Evolutionary conservation across 37 sponge, comb jelly and placozoan species (phyloP).

Genomic region (Dysidea cf. avara): DNA sequence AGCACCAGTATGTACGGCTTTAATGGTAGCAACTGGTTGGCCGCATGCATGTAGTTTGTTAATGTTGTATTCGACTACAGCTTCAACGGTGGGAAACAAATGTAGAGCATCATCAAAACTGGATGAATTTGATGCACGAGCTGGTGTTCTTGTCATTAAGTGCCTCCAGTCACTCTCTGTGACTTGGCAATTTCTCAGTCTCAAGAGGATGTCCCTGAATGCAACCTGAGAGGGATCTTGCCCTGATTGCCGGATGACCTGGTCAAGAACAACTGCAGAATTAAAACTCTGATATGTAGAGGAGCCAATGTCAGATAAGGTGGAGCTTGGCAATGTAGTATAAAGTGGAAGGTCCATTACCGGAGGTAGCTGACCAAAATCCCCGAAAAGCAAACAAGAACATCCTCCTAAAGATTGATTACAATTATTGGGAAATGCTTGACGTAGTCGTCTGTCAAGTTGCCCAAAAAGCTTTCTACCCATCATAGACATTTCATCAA

Average conservation of each 20-base stretch:
- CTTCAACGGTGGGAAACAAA: too few relatives aligned
- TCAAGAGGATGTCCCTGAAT: conserved; percentile 32
- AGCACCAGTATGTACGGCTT: conserved; percentile 50
- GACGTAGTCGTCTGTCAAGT: conserved; percentile 37
- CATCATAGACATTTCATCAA: conserved; percentile 61
- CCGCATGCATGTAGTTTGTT: conserved; percentile 7
- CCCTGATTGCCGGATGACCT: conserved; percentile 40
- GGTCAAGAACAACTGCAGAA: conserved; percentile 6
- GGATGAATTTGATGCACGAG: background rate
- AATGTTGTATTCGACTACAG: conserved; percentile 35
- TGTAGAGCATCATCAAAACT: conserved; percentile 30
- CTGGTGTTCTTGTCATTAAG: conserved; percentile 27
- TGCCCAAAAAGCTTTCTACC: conserved; percentile 50
- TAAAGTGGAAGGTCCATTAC: conserved; percentile 29
- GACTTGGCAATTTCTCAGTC: conserved; percentile 40
- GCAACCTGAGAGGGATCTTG: conserved; percentile 9
- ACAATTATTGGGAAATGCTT: conserved; percentile 33
- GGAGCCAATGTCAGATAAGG: conserved; percentile 13
- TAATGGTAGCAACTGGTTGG: conserved; percentile 54
- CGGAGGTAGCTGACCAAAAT: conserved; percentile 42
- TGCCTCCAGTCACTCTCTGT: conserved; percentile 32
- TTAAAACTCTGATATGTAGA: conserved; percentile 36
- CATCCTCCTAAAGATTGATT: conserved; percentile 40
- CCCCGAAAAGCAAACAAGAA: conserved; percentile 55
- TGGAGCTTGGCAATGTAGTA: background rate